Base-by-base conservation (phyloP, 2,888 invertebrate species). In the Eledona agricola region DNA sequence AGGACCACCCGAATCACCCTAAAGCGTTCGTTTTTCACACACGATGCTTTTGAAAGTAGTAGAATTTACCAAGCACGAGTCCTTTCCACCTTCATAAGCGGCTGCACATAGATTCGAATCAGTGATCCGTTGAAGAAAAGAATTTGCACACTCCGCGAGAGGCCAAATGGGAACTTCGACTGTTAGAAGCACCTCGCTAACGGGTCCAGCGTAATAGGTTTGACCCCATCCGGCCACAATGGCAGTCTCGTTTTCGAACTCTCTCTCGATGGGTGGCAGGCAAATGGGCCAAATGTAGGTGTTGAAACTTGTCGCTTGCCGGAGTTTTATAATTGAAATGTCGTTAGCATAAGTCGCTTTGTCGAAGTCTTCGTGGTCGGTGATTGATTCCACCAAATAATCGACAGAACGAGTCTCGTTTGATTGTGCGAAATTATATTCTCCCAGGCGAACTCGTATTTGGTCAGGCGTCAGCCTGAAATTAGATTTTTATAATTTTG, bases 1-100 rank as follows among this genome's bases (percentile, higher is more conserved):
- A 0, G 93, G 93, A 0, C 93, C 93, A 5, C 93, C 93, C n/a
- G 76, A 91, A 73, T 93, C 91, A 4, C 90, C 91, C 89, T 89
- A 50, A 16, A 51, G 17, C 38, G 23, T 10, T 12, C n/a, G n/a
- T n/a, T n/a, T n/a, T n/a, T n/a, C n/a, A n/a, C n/a, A n/a, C n/a
- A n/a, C n/a, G n/a, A n/a, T n/a, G n/a, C n/a, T n/a, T n/a, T n/a
- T n/a, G n/a, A n/a, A n/a, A n/a, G n/a, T n/a, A n/a, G n/a, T n/a
- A n/a, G 16, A 12, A 40, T 55, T 54, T 74, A 89, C 93, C 83
- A 90, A 88, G 66, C 93, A 93, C 6, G 91, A 86, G 70, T 93
- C 93, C 53, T 85, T 85, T 0, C 90, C 89, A 0, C 91, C 92
- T 34, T 86, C 83, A 15, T 80, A 83, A 0, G 80, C 84, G 4